These are phyloP conservation scores for Muscicapa striata DNA, from an alignment of 2,797 vertebrate genomes.

Conservation along the genomic window DNA sequence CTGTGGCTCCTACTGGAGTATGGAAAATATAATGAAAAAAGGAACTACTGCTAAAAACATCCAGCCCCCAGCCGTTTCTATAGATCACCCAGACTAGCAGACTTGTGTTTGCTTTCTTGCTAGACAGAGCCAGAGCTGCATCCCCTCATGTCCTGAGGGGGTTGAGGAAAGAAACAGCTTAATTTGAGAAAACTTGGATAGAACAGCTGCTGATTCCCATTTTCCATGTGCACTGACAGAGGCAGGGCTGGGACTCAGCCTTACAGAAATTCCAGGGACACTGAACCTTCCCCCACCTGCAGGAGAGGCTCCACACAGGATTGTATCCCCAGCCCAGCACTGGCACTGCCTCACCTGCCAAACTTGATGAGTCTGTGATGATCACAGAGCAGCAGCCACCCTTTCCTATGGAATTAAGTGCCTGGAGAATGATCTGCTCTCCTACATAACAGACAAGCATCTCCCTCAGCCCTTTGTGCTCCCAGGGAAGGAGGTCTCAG, in stretches of 20 bases:
- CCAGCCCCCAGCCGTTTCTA: background rate
- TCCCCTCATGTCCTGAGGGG: background rate
- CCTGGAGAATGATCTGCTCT: background rate
- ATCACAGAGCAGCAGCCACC: background rate
- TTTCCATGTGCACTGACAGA: fast-evolving
- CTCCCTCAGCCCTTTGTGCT: background rate
- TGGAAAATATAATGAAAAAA: background rate
- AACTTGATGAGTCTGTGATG: fast-evolving
- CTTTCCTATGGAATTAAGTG: background rate
- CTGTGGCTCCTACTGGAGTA: background rate
- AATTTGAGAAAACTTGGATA: background rate
- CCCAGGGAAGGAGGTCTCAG: background rate
- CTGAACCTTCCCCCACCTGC: fast-evolving
- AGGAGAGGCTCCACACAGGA: background rate
- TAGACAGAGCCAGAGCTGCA: background rate
- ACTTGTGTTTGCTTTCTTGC: background rate
- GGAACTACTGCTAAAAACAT: background rate
- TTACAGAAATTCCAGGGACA: background rate
- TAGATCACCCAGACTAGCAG: background rate
- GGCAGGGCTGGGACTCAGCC: background rate
- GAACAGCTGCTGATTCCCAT: background rate
- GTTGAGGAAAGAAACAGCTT: background rate
- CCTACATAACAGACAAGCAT: background rate
- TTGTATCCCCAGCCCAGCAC: fast-evolving
- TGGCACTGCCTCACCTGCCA: background rate